Conservation (phyloP, 2,888 invertebrate species). For the Aethes cnicana region DNA sequence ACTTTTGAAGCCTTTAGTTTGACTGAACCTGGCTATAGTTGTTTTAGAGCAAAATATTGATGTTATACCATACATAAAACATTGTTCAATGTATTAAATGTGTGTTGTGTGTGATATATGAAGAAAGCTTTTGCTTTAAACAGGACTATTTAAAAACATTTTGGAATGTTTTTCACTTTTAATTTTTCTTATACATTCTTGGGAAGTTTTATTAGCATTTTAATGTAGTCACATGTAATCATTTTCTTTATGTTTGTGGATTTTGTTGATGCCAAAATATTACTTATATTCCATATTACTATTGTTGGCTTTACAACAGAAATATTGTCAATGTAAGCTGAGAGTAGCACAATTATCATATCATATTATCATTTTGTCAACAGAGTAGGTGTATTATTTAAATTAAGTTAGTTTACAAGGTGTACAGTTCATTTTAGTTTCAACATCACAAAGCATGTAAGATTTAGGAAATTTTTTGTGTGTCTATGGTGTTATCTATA, state of each 20-base stretch:
- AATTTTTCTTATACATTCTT: conserved; percentile 9
- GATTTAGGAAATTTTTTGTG: not conserved
- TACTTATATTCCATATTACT: conserved; percentile 3
- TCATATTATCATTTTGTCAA: too few species aligned
- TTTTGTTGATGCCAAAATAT: not conserved
- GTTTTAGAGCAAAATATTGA: conserved; percentile 27
- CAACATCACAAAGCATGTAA: conserved; percentile 5
- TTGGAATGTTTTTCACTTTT: conserved; percentile 3
- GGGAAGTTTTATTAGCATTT: conserved; percentile 9
- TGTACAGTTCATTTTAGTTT: not conserved
- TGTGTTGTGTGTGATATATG: conserved; percentile 25
- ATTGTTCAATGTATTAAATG: conserved; percentile 21
- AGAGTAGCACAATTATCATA: too few species aligned
- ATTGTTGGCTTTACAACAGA: too few species aligned
- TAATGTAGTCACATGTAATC: conserved; percentile 7
- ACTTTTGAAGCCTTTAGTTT: conserved; percentile 74
- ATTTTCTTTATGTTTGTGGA: conserved; percentile 10
- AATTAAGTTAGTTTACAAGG: too few species aligned
- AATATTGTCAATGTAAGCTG: too few species aligned
- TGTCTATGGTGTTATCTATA: not conserved
- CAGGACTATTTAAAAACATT: conserved; percentile 21
- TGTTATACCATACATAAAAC: conserved; percentile 25
- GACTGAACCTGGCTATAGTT: conserved; percentile 31
- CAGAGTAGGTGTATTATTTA: too few species aligned
- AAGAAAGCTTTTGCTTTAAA: conserved; percentile 28